Base-by-base conservation (phyloP, 2,888 invertebrate species). In the Carcina quercana region DNA sequence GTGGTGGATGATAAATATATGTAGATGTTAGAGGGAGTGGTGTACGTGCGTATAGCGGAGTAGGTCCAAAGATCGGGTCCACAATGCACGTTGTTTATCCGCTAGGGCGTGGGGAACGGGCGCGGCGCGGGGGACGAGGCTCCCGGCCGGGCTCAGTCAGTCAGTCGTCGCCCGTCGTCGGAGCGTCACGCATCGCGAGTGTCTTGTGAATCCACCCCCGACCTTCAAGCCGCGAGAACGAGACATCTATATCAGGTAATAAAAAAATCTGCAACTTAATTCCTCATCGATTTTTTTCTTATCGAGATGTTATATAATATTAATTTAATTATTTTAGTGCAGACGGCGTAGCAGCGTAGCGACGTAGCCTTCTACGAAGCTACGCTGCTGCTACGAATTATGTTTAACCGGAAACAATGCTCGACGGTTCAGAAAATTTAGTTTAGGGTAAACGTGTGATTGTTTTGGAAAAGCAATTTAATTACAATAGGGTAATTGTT, bases 11-110 rank as follows among this genome's bases (percentile, higher is more conserved):
- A 25, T 25, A 22, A 19, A 41, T 28, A 34, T 19, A 25, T 34
- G 35, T 34, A 38, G 43, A 37, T 37, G 34, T 43, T 59, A 63
- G 61, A 30, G 40, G 47, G 54, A 51, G 50, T 40, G 56, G 52
- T 57, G 59, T 52, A 48, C 60, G 60, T 67, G 59, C 63, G 63
- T 56, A 52, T 52, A 43, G 52, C 59, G 53, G 63, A 64, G 63
- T 59, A 63, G 68, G 68, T 65, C 59, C 66, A 66, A 63, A 69
- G 79, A 74, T 72, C 74, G 71, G 71, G 74, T 67, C 76, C 73
- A 80, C 80, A 78, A 75, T 82, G 82, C 82, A 82, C 64, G 80
- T 80, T 80, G 82, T 80, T 82, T 82, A 80, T 80, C 79, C 80
- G 75, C 62, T 58, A 59, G 72, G 70, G 72, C 57, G 68, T 59